phyloP scores from a whole-genome alignment of 2,797 vertebrate genomes.

The Chelonia mydas region DNA sequence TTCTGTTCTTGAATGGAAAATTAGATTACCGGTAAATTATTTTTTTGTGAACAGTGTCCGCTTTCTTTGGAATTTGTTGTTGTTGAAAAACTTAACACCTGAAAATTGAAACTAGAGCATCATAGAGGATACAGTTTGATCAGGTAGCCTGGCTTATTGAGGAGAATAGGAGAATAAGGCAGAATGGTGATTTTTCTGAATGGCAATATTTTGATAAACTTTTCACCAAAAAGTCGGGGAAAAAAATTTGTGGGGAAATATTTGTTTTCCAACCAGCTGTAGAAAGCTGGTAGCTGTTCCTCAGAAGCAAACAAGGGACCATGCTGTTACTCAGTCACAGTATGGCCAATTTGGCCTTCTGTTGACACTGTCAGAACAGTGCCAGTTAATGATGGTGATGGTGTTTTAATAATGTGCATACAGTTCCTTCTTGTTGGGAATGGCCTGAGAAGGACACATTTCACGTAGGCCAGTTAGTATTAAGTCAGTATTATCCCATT shows the following conservation, averaged over 20 bases:
- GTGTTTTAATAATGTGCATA: background rate
- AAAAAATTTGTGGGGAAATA: background rate
- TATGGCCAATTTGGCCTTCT: background rate
- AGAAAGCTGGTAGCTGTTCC: background rate
- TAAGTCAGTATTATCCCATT: background rate
- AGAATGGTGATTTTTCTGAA: background rate
- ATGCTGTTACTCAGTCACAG: background rate
- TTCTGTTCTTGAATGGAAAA: background rate
- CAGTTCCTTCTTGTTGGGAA: background rate
- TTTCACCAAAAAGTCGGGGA: background rate
- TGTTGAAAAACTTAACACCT: background rate
- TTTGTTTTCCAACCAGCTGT: background rate
- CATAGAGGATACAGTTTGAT: background rate
- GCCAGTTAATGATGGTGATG: background rate
- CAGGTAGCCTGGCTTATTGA: background rate
- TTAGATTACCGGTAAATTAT: background rate
- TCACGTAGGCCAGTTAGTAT: background rate
- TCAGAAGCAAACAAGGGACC: background rate
- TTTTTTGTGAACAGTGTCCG: background rate
- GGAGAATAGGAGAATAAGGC: background rate
- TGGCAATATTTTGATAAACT: background rate
- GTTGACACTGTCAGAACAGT: background rate
- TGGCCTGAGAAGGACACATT: background rate
- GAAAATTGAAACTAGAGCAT: background rate
- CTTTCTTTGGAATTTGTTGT: background rate